Evolutionary conservation across 2,113 vertebrate species (phyloP).

Genomic region (Theristicus caerulescens): DNA sequence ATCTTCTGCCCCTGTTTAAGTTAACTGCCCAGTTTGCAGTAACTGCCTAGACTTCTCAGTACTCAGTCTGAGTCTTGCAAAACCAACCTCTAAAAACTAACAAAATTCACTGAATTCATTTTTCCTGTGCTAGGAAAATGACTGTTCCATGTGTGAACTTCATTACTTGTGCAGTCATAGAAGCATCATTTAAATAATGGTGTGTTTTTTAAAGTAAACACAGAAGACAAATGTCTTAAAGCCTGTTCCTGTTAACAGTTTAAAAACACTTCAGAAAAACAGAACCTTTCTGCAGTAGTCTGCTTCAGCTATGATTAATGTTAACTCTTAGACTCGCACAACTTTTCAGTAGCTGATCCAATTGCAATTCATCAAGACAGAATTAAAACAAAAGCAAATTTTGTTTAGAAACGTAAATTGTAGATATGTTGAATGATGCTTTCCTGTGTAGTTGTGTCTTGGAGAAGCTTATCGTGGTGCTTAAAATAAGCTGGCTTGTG

Average conservation of each 20-base stretch:
- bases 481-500: not conserved
- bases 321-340: not conserved
- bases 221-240: constrained; percentile 6
- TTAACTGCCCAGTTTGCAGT: not conserved
- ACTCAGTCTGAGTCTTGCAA: not conserved
- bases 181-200: not conserved
- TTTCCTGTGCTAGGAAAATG: not conserved
- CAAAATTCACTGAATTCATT: not conserved
- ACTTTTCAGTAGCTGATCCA: not conserved
- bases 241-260: constrained; percentile 1
- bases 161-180: not conserved
- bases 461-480: not conserved
- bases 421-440: not conserved
- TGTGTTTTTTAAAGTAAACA: constrained; percentile 3
- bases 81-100: not conserved
- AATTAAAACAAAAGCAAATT: not conserved
- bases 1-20: not conserved
- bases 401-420: not conserved
- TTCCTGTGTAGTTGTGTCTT: not conserved
- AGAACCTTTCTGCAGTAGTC: not conserved
- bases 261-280: constrained; percentile 16
- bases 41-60: not conserved
- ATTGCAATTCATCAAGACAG: not conserved
- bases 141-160: not conserved
- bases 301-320: not conserved